Evolutionary conservation across 2,113 vertebrate species (phyloP).

Genomic region (Alaudala cheleensis): DNA sequence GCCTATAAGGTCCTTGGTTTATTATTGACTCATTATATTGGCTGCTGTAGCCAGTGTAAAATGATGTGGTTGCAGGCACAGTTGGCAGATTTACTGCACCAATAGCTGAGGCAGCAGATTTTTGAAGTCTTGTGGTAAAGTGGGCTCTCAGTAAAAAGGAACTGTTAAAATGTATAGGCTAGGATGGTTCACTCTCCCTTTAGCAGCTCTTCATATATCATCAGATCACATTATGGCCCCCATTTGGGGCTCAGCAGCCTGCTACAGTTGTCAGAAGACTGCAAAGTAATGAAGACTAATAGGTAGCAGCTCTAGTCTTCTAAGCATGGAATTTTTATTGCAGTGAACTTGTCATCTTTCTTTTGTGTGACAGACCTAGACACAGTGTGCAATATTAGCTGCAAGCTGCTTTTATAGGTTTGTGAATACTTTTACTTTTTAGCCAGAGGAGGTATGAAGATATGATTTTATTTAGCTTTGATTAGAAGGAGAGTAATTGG

Average conservation of each 20-base stretch:
- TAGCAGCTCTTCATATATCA: slow-evolving; percentile 93
- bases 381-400: slow-evolving; percentile 81
- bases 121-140: slow-evolving; percentile 86
- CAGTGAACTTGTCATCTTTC: slow-evolving; percentile 87
- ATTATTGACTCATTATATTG: slow-evolving; percentile 85
- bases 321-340: slow-evolving; percentile 91
- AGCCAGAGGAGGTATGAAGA: slow-evolving; percentile 72
- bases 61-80: slow-evolving; percentile 78
- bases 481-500: slow-evolving; percentile 66
- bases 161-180: slow-evolving; percentile 85
- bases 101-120: slow-evolving; percentile 85
- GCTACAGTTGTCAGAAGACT: slow-evolving; percentile 90
- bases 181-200: slow-evolving; percentile 86
- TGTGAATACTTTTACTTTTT: slow-evolving; percentile 78
- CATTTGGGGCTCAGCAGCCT: slow-evolving; percentile 91
- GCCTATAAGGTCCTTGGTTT: slow-evolving; percentile 76
- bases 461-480: slow-evolving; percentile 72
- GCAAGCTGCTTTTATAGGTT: slow-evolving; percentile 72
- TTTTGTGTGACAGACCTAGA: slow-evolving; percentile 86
- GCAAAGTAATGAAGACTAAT: slow-evolving; percentile 95
- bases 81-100: slow-evolving; percentile 85
- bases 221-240: slow-evolving; percentile 91
- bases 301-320: slow-evolving; percentile 84
- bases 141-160: slow-evolving; percentile 83
- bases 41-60: slow-evolving; percentile 81